These are phyloP conservation scores for Scomberomorus guttatus DNA, from an alignment of 2,797 vertebrate genomes.

Conservation along the genomic window DNA sequence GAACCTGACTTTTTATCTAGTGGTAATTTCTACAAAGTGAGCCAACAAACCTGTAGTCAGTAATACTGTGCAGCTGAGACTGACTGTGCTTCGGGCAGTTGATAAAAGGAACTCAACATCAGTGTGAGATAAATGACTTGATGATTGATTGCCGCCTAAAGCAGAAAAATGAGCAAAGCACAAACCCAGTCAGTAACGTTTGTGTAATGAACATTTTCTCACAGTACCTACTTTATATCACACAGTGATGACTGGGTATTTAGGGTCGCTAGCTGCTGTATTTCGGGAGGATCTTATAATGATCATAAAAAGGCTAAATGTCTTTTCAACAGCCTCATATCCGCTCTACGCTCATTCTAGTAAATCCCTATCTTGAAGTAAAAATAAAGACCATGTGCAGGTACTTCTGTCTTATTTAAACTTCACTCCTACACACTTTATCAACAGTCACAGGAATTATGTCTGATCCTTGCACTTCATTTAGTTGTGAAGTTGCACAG, in stretches of 20 bases:
- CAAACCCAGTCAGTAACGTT: constrained; percentile 68
- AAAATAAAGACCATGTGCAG: not conserved
- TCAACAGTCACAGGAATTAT: not conserved
- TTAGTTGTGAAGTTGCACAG: not conserved
- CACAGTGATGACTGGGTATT: constrained; percentile 22
- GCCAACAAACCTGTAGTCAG: constrained; percentile 66
- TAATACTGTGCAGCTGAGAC: constrained; percentile 68
- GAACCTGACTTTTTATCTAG: constrained; percentile 64
- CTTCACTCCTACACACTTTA: not conserved
- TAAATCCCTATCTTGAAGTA: not conserved
- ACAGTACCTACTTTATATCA: constrained; percentile 52
- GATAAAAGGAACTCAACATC: constrained; percentile 76
- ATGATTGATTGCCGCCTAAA: constrained; percentile 79
- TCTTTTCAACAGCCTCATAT: not conserved
- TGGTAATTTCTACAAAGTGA: constrained; percentile 63
- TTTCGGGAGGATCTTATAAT: constrained; percentile 37
- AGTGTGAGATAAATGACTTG: constrained; percentile 74
- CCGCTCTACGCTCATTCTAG: not conserved
- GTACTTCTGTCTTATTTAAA: not conserved
- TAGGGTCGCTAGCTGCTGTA: constrained; percentile 3
- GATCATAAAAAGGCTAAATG: not conserved
- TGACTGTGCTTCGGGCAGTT: constrained; percentile 73
- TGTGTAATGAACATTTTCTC: constrained; percentile 76
- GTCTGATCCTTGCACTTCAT: not conserved
- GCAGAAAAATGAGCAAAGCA: constrained; percentile 74